Evolutionary conservation across 2,797 vertebrate species (phyloP), one percentile per base, ranked within the genome.

Genomic region (Galaxias olidus): DNA sequence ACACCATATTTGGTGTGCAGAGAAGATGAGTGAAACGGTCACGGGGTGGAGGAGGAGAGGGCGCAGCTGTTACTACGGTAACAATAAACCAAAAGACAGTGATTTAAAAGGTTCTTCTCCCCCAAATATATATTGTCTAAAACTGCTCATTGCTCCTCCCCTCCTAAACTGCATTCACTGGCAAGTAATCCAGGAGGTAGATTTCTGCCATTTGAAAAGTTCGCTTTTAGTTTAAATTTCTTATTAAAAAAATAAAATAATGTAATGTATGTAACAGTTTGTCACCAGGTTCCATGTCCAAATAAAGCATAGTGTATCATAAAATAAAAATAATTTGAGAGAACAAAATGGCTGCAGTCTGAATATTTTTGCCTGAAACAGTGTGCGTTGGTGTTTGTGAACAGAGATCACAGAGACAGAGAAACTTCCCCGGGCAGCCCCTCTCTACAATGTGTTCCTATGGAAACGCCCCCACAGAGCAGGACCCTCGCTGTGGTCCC

Each of bases 241-340:
- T 77, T 69, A 83, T 87, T 77, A 81, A 83, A 30, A 30, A 3
- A 30, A 30, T 30, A 30, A 30, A 30, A 30, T 3, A 2, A 30
- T 30, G 6, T 30, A 3, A 30, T 30, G n/a, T n/a, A n/a, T 88
- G 90, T 90, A 90, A 91, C 87, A 84, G 84, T 86, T 85, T 69
- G 86, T 89, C 93, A 92, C 87, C 90, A 89, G 92, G 88, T 92
- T 87, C 91, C 90, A 86, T 74, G 83, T 89, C 88, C 87, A 89
- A 93, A 94, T 90, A 88, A 90, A 84, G 93, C 93, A 95, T 95
- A 94, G 94, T 93, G 94, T 88, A 64, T 86, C 69, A 66, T 82
- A 76, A 72, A 80, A 87, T 83, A 70, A 78, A 63, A 74, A 75
- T 14, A n/a, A 54, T 63, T 78, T 70, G 68, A 57, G 5, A 51